Evolutionary conservation across 2,113 vertebrate species (phyloP).

Genomic region (Cinclus cinclus): DNA sequence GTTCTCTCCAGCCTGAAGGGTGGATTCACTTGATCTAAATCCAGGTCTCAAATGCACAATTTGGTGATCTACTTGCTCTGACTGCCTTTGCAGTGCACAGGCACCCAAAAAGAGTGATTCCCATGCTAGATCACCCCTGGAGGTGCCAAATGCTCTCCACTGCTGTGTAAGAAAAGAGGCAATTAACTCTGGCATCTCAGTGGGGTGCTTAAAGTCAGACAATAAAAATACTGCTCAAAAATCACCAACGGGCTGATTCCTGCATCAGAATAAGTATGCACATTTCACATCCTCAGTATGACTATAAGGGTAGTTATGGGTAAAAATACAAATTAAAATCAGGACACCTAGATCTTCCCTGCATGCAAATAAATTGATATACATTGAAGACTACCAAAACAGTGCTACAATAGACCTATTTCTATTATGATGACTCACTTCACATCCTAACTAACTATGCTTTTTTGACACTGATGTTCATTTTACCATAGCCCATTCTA

Average conservation of each 20-base stretch:
- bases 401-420: neutral
- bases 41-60: neutral
- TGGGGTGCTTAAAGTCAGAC: neutral
- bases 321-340: neutral
- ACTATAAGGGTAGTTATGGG: neutral
- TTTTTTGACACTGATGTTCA: neutral
- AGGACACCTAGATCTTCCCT: neutral
- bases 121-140: rapidly evolving
- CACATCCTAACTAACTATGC: neutral
- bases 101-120: neutral
- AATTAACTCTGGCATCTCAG: neutral
- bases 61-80: neutral
- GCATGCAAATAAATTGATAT: neutral
- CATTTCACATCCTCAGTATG: neutral
- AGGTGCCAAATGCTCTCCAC: neutral
- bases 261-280: neutral
- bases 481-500: neutral
- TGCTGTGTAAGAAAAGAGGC: neutral
- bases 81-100: neutral
- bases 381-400: neutral
- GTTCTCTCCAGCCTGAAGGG: neutral
- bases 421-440: neutral
- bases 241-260: neutral
- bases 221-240: neutral
- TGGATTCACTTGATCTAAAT: neutral